Evolutionary conservation across 2,797 vertebrate species (phyloP).

Genomic region (Petrocephalus schoutedeni): DNA sequence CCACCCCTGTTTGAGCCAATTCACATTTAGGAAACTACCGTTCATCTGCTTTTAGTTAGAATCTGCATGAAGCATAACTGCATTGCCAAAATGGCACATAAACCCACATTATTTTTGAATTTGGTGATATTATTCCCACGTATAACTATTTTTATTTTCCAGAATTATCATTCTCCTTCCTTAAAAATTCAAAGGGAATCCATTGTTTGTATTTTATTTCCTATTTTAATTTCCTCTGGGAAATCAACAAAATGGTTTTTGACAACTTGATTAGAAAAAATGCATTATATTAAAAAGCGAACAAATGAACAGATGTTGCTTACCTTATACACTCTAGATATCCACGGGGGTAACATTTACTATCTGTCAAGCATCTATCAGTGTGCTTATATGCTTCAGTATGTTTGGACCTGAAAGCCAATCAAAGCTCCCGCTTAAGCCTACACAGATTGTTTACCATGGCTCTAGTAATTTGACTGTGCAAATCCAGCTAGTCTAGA

Average conservation of each 20-base stretch:
- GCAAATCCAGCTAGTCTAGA: background rate
- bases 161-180: background rate
- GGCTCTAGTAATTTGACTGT: background rate
- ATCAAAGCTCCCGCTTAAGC: background rate
- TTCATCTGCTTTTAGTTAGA: background rate
- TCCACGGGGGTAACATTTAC: background rate
- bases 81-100: background rate
- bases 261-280: slow-evolving; percentile 4
- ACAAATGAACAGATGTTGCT: background rate
- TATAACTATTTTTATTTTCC: background rate
- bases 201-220: background rate
- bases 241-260: background rate
- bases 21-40: background rate
- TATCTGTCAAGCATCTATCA: background rate
- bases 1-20: background rate
- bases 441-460: background rate
- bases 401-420: background rate
- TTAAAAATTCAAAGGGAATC: background rate
- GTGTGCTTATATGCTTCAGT: background rate
- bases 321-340: background rate
- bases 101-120: background rate
- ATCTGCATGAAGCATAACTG: background rate
- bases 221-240: background rate
- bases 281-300: background rate
- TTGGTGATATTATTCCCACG: background rate